Evolutionary conservation across 2,888 invertebrate genomes (phyloP), one percentile per base, ranked within the genome.

Genomic region (Brenthis hecate): DNA sequence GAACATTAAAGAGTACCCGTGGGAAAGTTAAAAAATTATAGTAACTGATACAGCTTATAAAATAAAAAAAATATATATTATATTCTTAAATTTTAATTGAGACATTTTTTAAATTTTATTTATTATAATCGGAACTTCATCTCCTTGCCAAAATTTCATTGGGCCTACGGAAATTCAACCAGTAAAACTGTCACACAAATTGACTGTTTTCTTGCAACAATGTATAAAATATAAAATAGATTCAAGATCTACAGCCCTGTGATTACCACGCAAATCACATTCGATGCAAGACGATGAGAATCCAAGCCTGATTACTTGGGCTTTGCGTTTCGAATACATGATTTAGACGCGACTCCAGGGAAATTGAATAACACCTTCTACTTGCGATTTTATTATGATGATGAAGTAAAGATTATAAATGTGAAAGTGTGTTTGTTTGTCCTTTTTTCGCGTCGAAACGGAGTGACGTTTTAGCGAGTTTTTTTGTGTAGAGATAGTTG

Each of bases 201-300:
- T 50, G 13, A 32, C 32, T 2, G 32, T 32, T n/a, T 50, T 16
- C 16, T 14, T 60, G 23, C 50, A 60, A 50, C 13, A 50, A 16
- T n/a, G 13, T 28, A 47, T 83, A 83, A 85, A 81, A 75, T 28
- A 47, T 83, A 83, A 85, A 81, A 75, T 75, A 80, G 79, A 75
- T 50, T 16, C 11, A 13, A 13, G 13, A 50, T 58, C 28, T 58
- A n/a, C 28, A 58, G 23, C 5, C 16, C n/a, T 50, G 28, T 28
- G 50, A 82, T 87, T 80, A 77, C 77, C 71, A 85, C 77, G 81
- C 86, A 73, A 76, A 81, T 80, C 80, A 82, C 83, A 86, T 84
- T 77, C 83, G 71, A 76, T 74, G 78, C 80, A 75, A 74, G 73
- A 75, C 81, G 80, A 85, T 85, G 86, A 84, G 85, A 87, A 88